These are phyloP conservation scores for Callyntrura guangdongensis DNA, from an alignment of 2,888 invertebrate genomes.

Conservation along the genomic window DNA sequence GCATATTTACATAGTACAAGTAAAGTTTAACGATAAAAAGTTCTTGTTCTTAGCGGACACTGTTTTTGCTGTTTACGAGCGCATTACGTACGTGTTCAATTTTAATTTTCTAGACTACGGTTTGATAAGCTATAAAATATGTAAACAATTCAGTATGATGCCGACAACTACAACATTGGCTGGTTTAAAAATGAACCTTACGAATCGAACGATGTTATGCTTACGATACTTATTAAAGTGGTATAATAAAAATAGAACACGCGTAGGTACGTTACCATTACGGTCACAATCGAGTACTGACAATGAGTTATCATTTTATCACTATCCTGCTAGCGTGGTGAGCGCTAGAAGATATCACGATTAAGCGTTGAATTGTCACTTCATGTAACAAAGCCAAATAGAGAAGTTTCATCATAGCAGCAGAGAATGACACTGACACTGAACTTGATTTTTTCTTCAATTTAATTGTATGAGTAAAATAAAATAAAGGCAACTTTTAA, in stretches of 20 bases:
- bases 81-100: too few relatives aligned
- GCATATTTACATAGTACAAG: too few relatives aligned
- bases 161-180: too few relatives aligned
- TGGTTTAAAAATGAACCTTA: too few relatives aligned
- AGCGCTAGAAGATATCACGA: too few relatives aligned
- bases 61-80: too few relatives aligned
- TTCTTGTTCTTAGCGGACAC: too few relatives aligned
- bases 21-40: too few relatives aligned
- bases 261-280: not conserved
- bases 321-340: not conserved
- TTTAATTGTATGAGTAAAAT: too few relatives aligned
- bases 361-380: not conserved
- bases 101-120: not conserved
- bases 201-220: not conserved
- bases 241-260: not conserved
- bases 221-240: not conserved
- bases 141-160: too few relatives aligned
- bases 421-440: not conserved
- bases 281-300: too few relatives aligned
- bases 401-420: not conserved
- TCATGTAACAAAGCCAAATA: not conserved
- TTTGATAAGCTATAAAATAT: not conserved
- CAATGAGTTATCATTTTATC: not conserved
- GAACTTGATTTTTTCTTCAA: conserved; percentile 26
- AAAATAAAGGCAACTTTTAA: too few relatives aligned